These are phyloP conservation scores for Macrosteles quadrilineatus DNA, from an alignment of 1,140 invertebrate species.

Conservation along the genomic window DNA sequence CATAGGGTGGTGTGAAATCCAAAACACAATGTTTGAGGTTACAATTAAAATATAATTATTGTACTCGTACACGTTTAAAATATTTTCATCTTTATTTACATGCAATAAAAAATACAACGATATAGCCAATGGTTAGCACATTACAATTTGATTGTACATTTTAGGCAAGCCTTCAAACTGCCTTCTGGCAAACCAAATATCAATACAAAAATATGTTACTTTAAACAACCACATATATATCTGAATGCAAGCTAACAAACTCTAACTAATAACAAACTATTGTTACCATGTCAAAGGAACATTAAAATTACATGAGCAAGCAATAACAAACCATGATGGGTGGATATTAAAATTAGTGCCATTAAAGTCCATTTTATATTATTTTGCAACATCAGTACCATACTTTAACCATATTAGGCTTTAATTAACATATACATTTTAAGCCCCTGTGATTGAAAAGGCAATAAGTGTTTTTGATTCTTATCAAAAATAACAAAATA, in stretches of 20 bases:
- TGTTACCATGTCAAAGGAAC: background rate
- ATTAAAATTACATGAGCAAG: background rate
- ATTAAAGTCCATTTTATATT: background rate
- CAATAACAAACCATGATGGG: background rate
- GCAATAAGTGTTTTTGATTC: background rate
- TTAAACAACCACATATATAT: background rate
- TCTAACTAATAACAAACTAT: background rate
- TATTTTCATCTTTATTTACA: background rate
- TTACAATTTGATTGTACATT: background rate
- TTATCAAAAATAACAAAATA: background rate
- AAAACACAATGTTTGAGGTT: background rate
- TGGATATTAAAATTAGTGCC: background rate
- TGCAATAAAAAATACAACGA: background rate
- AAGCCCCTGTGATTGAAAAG: background rate
- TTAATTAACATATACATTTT: background rate
- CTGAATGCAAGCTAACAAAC: background rate
- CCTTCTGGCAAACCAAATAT: background rate
- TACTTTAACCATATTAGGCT: background rate
- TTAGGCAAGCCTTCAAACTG: background rate
- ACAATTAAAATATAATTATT: conserved; percentile 4
- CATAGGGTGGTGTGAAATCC: too few relatives aligned
- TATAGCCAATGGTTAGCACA: background rate
- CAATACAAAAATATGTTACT: background rate
- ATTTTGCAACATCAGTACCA: background rate
- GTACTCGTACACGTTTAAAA: background rate